Percentiles rank a stretch among this genome's conserved stretches.
These are phyloP conservation scores for Cebidichthys violaceus DNA, from an alignment of 2,113 vertebrate species.

Conservation along the genomic window DNA sequence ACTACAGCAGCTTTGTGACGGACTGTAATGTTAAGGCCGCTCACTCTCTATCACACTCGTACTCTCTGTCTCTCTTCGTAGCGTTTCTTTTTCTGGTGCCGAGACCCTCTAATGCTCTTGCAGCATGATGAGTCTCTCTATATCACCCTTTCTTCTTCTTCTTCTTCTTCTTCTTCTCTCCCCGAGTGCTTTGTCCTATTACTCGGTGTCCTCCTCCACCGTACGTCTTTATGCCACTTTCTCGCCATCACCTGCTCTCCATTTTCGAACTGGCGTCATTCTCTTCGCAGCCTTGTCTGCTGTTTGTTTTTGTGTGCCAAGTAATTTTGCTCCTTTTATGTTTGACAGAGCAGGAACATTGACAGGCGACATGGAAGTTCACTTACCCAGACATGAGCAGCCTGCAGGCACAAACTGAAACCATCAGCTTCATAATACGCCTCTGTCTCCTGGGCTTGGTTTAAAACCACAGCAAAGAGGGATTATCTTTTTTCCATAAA, in stretches of 20 bases:
- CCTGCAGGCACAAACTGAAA: slow-evolving; percentile 57
- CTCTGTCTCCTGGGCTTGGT: slow-evolving; percentile 52
- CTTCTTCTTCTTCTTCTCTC: slow-evolving; percentile 39
- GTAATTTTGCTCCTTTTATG: slow-evolving; percentile 59
- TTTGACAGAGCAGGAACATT: slow-evolving; percentile 45
- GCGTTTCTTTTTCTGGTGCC: slow-evolving; percentile 14
- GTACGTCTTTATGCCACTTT: slow-evolving; percentile 32
- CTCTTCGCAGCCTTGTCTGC: slow-evolving; percentile 35
- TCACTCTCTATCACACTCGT: slow-evolving; percentile 13
- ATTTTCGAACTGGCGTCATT: background rate
- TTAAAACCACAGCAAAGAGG: slow-evolving; percentile 51
- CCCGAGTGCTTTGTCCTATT: slow-evolving; percentile 18
- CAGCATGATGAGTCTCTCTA: slow-evolving; percentile 15
- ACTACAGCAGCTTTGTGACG: slow-evolving; percentile 68
- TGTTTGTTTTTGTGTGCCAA: slow-evolving; percentile 38
- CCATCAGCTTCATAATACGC: slow-evolving; percentile 51
- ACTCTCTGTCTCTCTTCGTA: slow-evolving; percentile 22
- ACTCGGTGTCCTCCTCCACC: slow-evolving; percentile 24
- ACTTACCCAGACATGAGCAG: slow-evolving; percentile 60
- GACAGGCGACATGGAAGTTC: slow-evolving; percentile 69
- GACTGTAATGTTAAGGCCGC: slow-evolving; percentile 36
- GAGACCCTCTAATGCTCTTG: slow-evolving; percentile 33
- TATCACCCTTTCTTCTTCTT: slow-evolving; percentile 24
- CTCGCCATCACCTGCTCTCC: slow-evolving; percentile 49
- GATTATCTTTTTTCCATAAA: slow-evolving; percentile 57